Evolutionary conservation across 2,888 invertebrate genomes (phyloP).

Genomic region (Plebejus melissa): DNA sequence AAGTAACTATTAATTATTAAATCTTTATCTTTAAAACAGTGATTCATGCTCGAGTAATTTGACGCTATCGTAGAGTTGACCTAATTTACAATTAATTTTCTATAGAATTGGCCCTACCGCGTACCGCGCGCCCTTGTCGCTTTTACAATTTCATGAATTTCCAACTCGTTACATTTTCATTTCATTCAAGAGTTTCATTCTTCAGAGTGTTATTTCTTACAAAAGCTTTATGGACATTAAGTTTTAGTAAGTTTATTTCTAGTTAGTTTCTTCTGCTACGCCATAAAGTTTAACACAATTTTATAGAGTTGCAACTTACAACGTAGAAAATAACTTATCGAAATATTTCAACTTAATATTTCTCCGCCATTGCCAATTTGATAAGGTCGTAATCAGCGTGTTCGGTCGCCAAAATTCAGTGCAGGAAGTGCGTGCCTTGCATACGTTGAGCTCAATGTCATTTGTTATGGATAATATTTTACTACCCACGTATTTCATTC

Average conservation of each 20-base stretch:
- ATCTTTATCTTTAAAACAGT: background rate
- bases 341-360: background rate
- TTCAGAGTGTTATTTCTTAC: background rate
- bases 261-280: background rate
- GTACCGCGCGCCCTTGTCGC: background rate
- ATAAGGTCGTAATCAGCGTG: conserved; percentile 3
- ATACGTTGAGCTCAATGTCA: background rate
- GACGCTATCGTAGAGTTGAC: background rate
- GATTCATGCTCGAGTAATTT: background rate
- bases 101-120: conserved; percentile 3
- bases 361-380: background rate
- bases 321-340: background rate
- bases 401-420: background rate
- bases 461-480: background rate
- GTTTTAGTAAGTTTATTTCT: background rate
- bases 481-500: background rate
- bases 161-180: background rate
- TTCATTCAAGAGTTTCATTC: conserved; percentile 2
- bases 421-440: conserved; percentile 11
- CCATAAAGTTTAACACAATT: background rate
- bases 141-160: conserved; percentile 1
- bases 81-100: conserved; percentile 13
- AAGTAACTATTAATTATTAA: background rate
- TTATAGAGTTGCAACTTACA: no score
- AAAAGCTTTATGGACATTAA: background rate